Percentiles rank a stretch among this genome's conserved stretches.
Conservation (phyloP, 2,797 vertebrate genomes). For the Pseudomugil tenellus region DNA sequence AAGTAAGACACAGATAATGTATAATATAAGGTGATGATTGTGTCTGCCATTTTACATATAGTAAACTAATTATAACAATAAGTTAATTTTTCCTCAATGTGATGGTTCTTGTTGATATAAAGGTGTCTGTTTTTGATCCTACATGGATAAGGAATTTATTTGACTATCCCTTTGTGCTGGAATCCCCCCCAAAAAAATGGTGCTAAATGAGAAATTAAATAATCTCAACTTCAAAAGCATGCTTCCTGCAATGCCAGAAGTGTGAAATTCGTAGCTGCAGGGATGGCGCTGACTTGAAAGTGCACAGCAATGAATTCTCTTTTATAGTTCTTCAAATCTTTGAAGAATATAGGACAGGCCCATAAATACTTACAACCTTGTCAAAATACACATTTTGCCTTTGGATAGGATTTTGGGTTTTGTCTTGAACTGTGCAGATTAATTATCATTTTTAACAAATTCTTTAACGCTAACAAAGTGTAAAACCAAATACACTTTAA, state of each 20-base stretch:
- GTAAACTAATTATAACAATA: constrained; percentile 33
- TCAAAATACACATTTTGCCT: constrained; percentile 22
- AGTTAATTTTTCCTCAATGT: constrained; percentile 36
- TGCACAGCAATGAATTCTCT: constrained; percentile 63
- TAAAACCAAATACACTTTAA: constrained; percentile 1
- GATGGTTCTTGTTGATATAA: constrained; percentile 43
- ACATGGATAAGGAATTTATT: constrained; percentile 51
- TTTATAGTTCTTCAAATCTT: constrained; percentile 67
- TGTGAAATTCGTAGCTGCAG: constrained; percentile 78
- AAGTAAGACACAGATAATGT: constrained; percentile 33
- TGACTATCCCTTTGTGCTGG: constrained; percentile 44
- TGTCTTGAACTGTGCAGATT: constrained; percentile 18
- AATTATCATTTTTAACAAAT: constrained; percentile 3
- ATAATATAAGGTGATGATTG: constrained; percentile 28
- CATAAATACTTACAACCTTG: constrained; percentile 45
- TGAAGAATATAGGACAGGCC: constrained; percentile 34
- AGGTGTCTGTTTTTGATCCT: constrained; percentile 28
- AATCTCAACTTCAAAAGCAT: constrained; percentile 79
- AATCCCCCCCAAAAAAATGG: constrained; percentile 69
- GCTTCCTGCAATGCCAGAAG: constrained; percentile 64
- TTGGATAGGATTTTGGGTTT: constrained; percentile 23
- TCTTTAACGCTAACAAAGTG: constrained; percentile 5
- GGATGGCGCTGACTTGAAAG: constrained; percentile 74
- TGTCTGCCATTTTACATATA: constrained; percentile 31
- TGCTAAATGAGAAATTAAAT: constrained; percentile 78